Base-by-base conservation (phyloP, 2,888 invertebrate species). In the Galeruca laticollis region DNA sequence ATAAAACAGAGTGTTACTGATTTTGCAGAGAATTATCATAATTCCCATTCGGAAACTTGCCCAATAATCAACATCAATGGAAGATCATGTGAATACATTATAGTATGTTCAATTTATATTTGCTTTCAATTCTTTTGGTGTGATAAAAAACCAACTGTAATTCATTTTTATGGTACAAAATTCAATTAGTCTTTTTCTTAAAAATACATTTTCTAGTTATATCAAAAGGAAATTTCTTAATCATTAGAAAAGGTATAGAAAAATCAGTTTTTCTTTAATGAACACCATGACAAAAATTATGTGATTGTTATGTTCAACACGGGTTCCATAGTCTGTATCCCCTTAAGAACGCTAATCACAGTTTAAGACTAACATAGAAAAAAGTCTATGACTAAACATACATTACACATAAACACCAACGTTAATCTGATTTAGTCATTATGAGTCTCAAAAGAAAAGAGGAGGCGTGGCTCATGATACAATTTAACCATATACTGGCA, bases 241-340 rank as follows among this genome's bases (percentile, higher is more conserved):
- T 57, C 37, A 60, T 43, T 51, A 61, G 78, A 78, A 80, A 79
- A 82, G 81, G 80, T 80, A 81, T 82, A 82, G 82, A 84, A 82
- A 79, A 83, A 81, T 83, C 82, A 79, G 82, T 82, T 82, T 82
- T 78, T 82, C 82, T 82, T 77, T 80, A 77, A 80, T 83, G 83
- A 85, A 86, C 85, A 85, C 85, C 84, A 84, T 82, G 82, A 82
- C 84, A 84, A 85, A 84, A 83, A 83, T 64, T 63, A 80, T 83
- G 85, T 84, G 85, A 85, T 86, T 83, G 82, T 76, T 47, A 72
- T 52, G 72, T 75, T 71, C 72, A 65, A 20, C 37, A n/a, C 51
- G 73, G 73, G 73, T 63, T 70, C 61, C 51, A 63, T 51, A 56
- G 62, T 59, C 64, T 70, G 66, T 62, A 47, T 63, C 63, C 69